phyloP scores from a whole-genome alignment of 2,113 vertebrate species.

The Recurvirostra avosetta region DNA sequence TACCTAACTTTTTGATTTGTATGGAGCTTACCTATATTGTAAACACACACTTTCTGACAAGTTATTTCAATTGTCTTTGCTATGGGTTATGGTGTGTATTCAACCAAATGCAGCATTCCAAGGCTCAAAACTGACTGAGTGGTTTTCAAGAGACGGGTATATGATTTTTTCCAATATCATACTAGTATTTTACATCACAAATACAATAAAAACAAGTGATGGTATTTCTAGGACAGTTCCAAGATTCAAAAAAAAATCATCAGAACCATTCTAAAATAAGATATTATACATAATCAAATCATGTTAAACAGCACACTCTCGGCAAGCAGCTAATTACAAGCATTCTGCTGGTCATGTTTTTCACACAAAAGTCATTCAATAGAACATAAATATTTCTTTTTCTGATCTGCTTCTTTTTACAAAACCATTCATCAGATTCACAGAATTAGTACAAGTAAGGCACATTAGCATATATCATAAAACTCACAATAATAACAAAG shows the following conservation, averaged over 20 bases:
- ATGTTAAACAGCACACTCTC: conserved; percentile 72
- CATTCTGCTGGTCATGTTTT: conserved; percentile 75
- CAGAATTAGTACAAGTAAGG: conserved; percentile 78
- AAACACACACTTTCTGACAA: conserved; percentile 54
- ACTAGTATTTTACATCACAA: conserved; percentile 70
- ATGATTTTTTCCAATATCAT: conserved; percentile 43
- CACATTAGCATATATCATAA: conserved; percentile 77
- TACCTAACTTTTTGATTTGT: conserved; percentile 61
- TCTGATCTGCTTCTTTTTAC: conserved; percentile 72
- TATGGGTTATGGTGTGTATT: conserved; percentile 51
- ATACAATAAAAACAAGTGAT: conserved; percentile 63
- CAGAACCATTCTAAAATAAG: conserved; percentile 72
- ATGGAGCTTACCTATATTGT: conserved; percentile 50
- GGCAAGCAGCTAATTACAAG: conserved; percentile 75
- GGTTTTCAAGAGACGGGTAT: conserved; percentile 34
- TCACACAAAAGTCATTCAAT: conserved; percentile 73
- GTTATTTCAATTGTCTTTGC: conserved; percentile 36
- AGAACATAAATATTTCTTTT: conserved; percentile 76
- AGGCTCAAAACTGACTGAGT: conserved; percentile 66
- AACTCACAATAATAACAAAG: conserved; percentile 70
- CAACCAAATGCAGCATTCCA: conserved; percentile 65
- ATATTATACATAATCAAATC: conserved; percentile 68
- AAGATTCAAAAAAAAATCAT: conserved; percentile 68
- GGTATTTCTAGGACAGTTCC: conserved; percentile 59
- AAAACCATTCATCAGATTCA: conserved; percentile 75